Evolutionary conservation across 2,888 invertebrate genomes (phyloP).

Genomic region (Apotomis turbidana): DNA sequence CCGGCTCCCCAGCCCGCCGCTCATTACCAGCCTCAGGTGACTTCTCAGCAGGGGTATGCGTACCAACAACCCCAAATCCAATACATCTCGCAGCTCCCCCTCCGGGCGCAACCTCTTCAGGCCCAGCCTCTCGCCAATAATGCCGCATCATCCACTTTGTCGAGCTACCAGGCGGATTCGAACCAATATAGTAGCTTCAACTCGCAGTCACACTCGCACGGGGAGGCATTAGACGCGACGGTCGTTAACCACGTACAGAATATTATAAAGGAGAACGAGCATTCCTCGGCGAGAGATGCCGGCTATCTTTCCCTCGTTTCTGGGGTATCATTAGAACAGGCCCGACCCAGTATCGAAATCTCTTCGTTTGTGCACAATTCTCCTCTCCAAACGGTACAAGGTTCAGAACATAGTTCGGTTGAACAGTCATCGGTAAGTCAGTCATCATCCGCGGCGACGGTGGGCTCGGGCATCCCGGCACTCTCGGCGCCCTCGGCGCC

Average conservation of each 20-base stretch:
- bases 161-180: slow-evolving; percentile 73
- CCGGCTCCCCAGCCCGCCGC: slow-evolving; percentile 31
- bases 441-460: slow-evolving; percentile 47
- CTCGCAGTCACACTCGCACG: slow-evolving; percentile 58
- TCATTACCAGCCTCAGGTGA: slow-evolving; percentile 38
- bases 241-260: slow-evolving; percentile 69
- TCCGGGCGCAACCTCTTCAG: slow-evolving; percentile 56
- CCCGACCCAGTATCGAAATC: slow-evolving; percentile 74
- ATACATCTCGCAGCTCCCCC: slow-evolving; percentile 48
- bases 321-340: slow-evolving; percentile 72
- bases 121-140: slow-evolving; percentile 50
- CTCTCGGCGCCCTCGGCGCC: slow-evolving; percentile 46
- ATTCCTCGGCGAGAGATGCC: slow-evolving; percentile 67
- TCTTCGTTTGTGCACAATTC: slow-evolving; percentile 74
- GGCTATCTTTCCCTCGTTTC: slow-evolving; percentile 74
- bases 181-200: slow-evolving; percentile 63
- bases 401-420: slow-evolving; percentile 44
- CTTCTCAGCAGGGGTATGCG: slow-evolving; percentile 47
- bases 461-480: slow-evolving; percentile 27
- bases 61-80: slow-evolving; percentile 50
- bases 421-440: slow-evolving; percentile 49
- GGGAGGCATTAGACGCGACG: slow-evolving; percentile 67
- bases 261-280: slow-evolving; percentile 73
- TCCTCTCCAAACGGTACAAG: slow-evolving; percentile 46
- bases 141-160: slow-evolving; percentile 52